Evolutionary conservation across 2,888 invertebrate species (phyloP).

Genomic region (Rhaphigaster nebulosa): DNA sequence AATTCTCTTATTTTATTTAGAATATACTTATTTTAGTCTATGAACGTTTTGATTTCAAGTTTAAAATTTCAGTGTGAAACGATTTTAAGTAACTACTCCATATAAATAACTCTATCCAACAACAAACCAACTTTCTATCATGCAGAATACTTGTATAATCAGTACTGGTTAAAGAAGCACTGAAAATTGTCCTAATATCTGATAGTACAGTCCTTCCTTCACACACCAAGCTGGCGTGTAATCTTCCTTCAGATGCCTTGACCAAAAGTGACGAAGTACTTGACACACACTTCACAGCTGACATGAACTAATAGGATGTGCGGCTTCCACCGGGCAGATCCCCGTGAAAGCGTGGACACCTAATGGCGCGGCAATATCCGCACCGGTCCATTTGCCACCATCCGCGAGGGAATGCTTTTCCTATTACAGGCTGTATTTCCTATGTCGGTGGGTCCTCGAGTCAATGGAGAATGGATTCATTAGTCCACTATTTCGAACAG

Average conservation of each 20-base stretch:
- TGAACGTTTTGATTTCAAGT: no score
- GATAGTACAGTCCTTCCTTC: not conserved
- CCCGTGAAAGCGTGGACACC: slow-evolving; percentile 34
- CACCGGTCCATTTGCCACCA: slow-evolving; percentile 6
- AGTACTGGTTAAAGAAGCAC: no score
- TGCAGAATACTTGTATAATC: no score
- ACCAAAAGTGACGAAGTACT: not conserved
- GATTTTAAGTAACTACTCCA: no score
- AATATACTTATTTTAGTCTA: no score
- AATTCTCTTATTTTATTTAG: no score
- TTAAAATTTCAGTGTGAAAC: no score
- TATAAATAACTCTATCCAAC: no score
- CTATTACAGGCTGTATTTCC: not conserved
- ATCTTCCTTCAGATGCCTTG: no score
- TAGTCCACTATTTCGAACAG: not conserved
- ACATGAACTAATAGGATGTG: not conserved
- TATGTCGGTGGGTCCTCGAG: not conserved
- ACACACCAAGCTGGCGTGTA: not conserved
- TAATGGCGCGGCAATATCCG: slow-evolving; percentile 2
- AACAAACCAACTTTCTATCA: no score
- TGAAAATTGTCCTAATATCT: no score
- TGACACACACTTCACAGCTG: not conserved
- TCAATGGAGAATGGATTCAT: not conserved
- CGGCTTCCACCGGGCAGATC: not conserved
- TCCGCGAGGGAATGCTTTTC: slow-evolving; percentile 24